phyloP scores from a whole-genome alignment of 2,888 invertebrate genomes.

The Rotaria socialis region DNA sequence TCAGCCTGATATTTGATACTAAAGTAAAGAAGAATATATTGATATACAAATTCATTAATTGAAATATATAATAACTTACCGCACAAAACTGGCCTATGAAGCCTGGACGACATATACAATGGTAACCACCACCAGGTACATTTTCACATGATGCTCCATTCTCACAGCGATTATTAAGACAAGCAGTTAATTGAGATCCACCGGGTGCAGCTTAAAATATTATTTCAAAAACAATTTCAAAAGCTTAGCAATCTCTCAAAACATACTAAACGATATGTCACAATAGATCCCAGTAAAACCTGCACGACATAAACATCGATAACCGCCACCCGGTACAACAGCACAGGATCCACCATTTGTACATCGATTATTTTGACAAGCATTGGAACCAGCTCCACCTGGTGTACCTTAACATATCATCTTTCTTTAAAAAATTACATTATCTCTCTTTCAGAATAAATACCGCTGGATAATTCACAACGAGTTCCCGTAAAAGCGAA shows the following conservation, averaged over 20 bases:
- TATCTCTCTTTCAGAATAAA: too few relatives aligned
- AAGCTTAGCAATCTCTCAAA: neutral
- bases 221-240: neutral
- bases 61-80: neutral
- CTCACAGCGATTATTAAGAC: conserved; percentile 35
- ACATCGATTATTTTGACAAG: conserved; percentile 40
- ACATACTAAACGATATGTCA: neutral
- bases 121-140: neutral
- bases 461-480: too few relatives aligned
- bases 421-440: too few relatives aligned
- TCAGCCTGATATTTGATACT: neutral
- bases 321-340: neutral
- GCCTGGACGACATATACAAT: neutral
- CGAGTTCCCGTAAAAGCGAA: too few relatives aligned
- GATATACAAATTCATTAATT: neutral
- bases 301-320: neutral
- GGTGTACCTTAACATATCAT: too few relatives aligned
- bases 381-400: neutral
- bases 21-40: neutral
- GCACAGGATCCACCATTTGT: neutral
- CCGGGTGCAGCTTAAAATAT: neutral
- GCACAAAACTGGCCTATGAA: neutral
- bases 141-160: conserved; percentile 22
- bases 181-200: neutral
- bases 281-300: neutral